Base-by-base conservation (phyloP, 1,140 invertebrate species). In the Camponotus floridanus region DNA sequence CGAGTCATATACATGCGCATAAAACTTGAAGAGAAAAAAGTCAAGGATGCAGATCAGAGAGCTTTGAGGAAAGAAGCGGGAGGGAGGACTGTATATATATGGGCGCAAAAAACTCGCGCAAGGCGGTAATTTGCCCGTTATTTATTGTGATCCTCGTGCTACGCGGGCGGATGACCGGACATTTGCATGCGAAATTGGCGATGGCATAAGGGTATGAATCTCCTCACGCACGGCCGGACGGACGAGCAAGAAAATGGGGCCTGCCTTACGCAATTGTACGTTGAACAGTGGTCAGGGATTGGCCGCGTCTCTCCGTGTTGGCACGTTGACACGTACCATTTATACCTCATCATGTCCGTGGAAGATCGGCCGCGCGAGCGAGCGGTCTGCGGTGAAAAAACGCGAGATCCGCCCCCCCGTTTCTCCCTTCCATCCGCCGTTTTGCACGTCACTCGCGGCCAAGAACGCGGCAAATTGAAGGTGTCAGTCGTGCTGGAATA, bases 271-370 rank as follows among this genome's bases (percentile, higher is more conserved):
- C 79, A 80, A 86, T 62, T n/a, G 83, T 36, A 39, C 57, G 39
- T 86, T 48, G 73, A 87, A 89, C 64, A 61, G 64, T 89, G 85
- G 89, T 79, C 88, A 90, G 76, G 86, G 67, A 81, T 87, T 64
- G 76, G 81, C 70, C 74, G 48, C 48, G 70, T 91, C 87, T 83
- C 68, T 83, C 13, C 74, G 45, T 81, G 73, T 62, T 88, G 83
- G 86, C 81, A 90, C 74, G 85, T 89, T 91, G 92, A 92, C 91
- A 91, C 85, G 88, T 91, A 90, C 81, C 88, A 91, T 92, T 92
- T 92, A 91, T 87, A 91, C 83, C 68, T 90, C 86, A 87, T 92
- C 88, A 74, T 87, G 90, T 89, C 76, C 65, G 68, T 76, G 67
- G 74, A 78, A 71, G 65, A 83, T 83, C 48, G 48, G 36, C 70